Evolutionary conservation across 2,888 invertebrate genomes (phyloP).

Genomic region (Dryococelus australis): DNA sequence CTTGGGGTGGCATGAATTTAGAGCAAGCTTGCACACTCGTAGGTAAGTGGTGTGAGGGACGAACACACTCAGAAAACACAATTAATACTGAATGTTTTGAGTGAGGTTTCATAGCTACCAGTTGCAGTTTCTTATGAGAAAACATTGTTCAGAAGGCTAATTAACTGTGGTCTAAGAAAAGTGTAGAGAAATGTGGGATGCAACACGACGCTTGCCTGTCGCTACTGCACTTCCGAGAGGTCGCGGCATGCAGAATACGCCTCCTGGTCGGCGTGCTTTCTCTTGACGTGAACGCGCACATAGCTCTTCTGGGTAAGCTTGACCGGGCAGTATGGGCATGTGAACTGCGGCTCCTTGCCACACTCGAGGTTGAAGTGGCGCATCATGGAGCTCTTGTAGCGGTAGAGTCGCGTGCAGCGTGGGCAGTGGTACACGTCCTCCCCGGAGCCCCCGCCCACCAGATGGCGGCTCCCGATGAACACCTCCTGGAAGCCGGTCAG

Average conservation of each 20-base stretch:
- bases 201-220: neutral
- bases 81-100: neutral
- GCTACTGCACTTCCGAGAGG: no score
- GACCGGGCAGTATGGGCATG: conserved; percentile 54
- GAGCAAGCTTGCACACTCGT: no score
- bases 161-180: no score
- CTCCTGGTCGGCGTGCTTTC: neutral
- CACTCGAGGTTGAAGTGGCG: conserved; percentile 54
- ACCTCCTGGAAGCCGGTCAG: neutral
- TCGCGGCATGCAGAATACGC: neutral
- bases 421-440: conserved; percentile 34
- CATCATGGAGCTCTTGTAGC: conserved; percentile 43
- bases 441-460: no score
- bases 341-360: conserved; percentile 49
- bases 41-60: no score
- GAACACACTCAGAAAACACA: no score
- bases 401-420: conserved; percentile 37
- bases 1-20: no score
- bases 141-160: no score
- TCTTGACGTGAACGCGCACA: conserved; percentile 18
- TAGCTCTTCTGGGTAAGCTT: conserved; percentile 22
- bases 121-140: neutral
- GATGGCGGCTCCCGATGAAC: neutral
- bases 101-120: neutral
- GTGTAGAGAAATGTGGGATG: no score